Evolutionary conservation across 2,888 invertebrate genomes (phyloP).

Genomic region (Alcis repandata): DNA sequence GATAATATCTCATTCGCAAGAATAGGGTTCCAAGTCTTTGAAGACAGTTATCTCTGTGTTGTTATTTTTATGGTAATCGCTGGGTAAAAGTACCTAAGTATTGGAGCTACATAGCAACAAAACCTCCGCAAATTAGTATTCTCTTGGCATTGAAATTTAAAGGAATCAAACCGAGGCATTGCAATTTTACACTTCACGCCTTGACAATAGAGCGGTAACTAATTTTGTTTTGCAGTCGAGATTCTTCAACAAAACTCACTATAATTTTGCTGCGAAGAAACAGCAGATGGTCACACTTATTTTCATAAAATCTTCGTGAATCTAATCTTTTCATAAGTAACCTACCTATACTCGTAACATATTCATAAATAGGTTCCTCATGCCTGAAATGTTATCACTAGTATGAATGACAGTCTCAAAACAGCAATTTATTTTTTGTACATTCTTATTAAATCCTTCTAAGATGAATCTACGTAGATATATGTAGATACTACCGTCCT

Average conservation of each 20-base stretch:
- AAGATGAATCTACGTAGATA: neutral
- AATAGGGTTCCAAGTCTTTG: too few relatives aligned
- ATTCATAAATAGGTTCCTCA: too few relatives aligned
- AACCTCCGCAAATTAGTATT: slow-evolving; percentile 2
- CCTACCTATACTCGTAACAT: too few relatives aligned
- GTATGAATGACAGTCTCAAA: too few relatives aligned
- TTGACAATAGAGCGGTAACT: slow-evolving; percentile 18
- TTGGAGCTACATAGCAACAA: slow-evolving; percentile 3
- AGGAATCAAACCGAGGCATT: slow-evolving; percentile 24
- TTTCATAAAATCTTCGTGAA: neutral
- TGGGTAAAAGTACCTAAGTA: too few relatives aligned
- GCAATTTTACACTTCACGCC: slow-evolving; percentile 30
- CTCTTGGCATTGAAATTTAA: slow-evolving; percentile 17
- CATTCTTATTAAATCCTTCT: neutral
- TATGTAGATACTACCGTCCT: neutral
- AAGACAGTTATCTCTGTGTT: neutral
- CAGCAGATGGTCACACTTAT: neutral
- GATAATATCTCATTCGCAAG: too few relatives aligned
- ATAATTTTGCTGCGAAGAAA: neutral
- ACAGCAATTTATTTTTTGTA: too few relatives aligned
- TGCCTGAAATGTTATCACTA: too few relatives aligned
- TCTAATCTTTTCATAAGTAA: neutral
- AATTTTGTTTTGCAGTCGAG: slow-evolving; percentile 15
- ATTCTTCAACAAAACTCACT: neutral
- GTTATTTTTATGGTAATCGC: neutral